These are phyloP conservation scores for Drosophila ogumai DNA, from an alignment of 1,140 invertebrate genomes.

Conservation along the genomic window DNA sequence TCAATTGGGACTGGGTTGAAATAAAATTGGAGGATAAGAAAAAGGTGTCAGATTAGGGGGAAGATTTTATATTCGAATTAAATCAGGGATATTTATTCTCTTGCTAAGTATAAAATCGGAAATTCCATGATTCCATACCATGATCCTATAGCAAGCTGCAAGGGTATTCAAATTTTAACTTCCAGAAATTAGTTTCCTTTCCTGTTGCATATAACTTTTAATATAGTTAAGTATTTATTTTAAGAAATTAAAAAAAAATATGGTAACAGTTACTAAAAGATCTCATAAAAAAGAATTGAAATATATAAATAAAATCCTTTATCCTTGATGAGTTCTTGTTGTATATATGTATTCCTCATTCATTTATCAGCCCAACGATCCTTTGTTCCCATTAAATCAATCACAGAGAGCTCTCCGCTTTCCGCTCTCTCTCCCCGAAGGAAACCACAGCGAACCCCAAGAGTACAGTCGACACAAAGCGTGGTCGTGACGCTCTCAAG, in stretches of 20 bases:
- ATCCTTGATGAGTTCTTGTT: neutral
- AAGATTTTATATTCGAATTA: too few species aligned
- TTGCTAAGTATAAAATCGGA: too few species aligned
- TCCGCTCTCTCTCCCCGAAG: neutral
- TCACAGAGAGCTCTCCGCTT: neutral
- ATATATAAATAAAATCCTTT: neutral
- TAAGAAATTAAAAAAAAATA: too few species aligned
- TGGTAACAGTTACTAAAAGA: too few species aligned
- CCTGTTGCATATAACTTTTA: too few species aligned
- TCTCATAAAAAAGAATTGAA: too few species aligned
- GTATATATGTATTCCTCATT: neutral
- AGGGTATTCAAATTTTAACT: too few species aligned
- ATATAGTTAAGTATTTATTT: too few species aligned
- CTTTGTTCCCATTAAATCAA: constrained; percentile 14
- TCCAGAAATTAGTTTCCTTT: too few species aligned
- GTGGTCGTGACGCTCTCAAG: constrained; percentile 20
- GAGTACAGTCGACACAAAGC: constrained; percentile 58
- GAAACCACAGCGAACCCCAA: constrained; percentile 16
- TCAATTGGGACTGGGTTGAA: neutral
- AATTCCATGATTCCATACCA: too few species aligned
- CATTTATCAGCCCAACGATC: constrained; percentile 1
- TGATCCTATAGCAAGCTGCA: too few species aligned
- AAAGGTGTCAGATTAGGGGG: neutral
- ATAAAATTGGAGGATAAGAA: neutral
- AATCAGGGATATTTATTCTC: too few species aligned